A percentile compares a stretch with the other conserved stretches of the same genome.
Conservation (phyloP, 2,797 vertebrate species). For the Melanotaenia trifasciata region DNA sequence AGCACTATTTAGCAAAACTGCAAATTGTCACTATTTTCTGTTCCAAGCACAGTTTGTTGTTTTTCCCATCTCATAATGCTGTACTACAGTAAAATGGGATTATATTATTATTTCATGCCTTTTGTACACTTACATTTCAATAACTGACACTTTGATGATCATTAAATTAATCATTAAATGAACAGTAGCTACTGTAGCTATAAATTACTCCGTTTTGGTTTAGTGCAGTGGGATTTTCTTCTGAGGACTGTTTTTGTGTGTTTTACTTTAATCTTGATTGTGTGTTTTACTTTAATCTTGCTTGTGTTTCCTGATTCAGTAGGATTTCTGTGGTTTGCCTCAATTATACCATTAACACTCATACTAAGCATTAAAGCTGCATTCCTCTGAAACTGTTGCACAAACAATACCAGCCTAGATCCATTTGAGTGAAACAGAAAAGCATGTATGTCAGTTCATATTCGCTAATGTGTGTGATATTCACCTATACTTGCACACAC, state of each 20-base stretch:
- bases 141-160: background rate
- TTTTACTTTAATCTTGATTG: background rate
- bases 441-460: background rate
- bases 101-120: background rate
- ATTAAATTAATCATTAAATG: background rate
- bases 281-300: constrained; percentile 1
- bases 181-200: background rate
- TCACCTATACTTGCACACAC: background rate
- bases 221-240: constrained; percentile 7
- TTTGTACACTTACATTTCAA: constrained; percentile 4
- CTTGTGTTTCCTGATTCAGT: constrained; percentile 29
- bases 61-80: background rate
- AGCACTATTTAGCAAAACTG: background rate
- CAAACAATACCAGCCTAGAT: constrained; percentile 46
- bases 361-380: constrained; percentile 48
- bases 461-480: background rate
- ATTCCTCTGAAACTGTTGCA: constrained; percentile 60
- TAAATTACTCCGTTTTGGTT: background rate
- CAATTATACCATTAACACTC: constrained; percentile 62
- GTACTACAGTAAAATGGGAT: background rate
- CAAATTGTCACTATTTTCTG: background rate
- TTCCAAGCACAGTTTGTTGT: background rate
- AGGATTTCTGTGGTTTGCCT: constrained; percentile 30
- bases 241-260: background rate
- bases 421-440: constrained; percentile 27